These are phyloP conservation scores for Napeogenes sylphis DNA, from an alignment of 2,888 invertebrate genomes.

Conservation along the genomic window DNA sequence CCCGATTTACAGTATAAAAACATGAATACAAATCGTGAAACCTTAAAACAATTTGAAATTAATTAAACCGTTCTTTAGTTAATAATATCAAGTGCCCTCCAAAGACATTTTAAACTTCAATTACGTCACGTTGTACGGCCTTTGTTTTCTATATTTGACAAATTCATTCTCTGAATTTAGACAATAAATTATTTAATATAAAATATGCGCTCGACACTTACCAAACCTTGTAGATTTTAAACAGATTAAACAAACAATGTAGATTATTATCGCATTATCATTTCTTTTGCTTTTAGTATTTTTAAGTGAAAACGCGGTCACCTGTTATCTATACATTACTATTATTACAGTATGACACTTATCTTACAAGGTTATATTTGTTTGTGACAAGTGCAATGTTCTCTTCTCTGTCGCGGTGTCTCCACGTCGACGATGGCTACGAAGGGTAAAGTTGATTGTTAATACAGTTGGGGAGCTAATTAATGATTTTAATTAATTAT, in stretches of 20 bases:
- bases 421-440: constrained; percentile 47
- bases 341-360: background rate
- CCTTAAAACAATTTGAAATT: no score
- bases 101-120: no score
- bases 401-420: constrained; percentile 64
- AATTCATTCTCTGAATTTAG: no score
- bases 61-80: no score
- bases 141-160: no score
- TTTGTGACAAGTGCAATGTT: constrained; percentile 37
- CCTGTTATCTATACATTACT: background rate
- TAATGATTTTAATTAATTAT: no score
- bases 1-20: background rate
- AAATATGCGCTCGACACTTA: background rate
- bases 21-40: no score
- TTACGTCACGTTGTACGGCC: no score
- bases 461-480: background rate
- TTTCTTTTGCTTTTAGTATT: no score
- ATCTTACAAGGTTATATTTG: constrained; percentile 17
- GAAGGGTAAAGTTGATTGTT: constrained; percentile 38
- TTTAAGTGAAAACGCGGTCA: background rate
- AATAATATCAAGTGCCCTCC: no score
- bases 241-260: no score
- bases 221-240: background rate
- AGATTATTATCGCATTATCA: background rate
- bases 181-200: no score